Evolutionary conservation across 2,113 vertebrate genomes (phyloP).

Genomic region (Cochlearius cochlearius): DNA sequence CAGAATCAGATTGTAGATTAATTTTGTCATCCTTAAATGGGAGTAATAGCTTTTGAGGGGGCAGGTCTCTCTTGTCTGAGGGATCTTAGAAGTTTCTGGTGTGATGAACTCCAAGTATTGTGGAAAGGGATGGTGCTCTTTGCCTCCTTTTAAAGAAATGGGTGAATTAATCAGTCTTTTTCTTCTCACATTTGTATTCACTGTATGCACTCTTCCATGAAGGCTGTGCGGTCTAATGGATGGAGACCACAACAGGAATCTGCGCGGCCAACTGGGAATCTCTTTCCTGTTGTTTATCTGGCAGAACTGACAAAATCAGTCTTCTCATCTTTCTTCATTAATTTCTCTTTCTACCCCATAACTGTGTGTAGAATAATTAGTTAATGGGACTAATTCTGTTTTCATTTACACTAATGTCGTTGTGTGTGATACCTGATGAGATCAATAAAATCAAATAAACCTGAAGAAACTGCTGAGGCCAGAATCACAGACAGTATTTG

Average conservation of each 20-base stretch:
- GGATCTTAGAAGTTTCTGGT: not conserved
- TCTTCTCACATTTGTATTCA: not conserved
- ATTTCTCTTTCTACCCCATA: not conserved
- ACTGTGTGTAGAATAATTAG: not conserved
- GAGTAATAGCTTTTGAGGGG: not conserved
- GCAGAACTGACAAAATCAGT: constrained; percentile 10
- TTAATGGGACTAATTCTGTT: constrained; percentile 17
- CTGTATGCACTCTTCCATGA: not conserved
- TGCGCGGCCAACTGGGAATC: not conserved
- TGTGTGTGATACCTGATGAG: constrained; percentile 12
- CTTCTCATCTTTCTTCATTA: constrained; percentile 25
- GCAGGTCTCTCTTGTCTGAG: not conserved
- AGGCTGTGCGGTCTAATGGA: not conserved
- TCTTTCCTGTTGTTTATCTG: not conserved
- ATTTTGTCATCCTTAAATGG: not conserved
- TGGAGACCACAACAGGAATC: not conserved
- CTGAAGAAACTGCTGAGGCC: constrained; percentile 20
- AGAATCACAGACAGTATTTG: not conserved
- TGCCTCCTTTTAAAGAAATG: not conserved
- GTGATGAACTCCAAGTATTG: not conserved
- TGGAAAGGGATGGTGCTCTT: not conserved
- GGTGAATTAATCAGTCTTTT: not conserved
- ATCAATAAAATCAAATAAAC: constrained; percentile 36
- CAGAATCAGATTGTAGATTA: not conserved
- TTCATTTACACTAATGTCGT: constrained; percentile 13